Conservation (phyloP, 2,888 invertebrate genomes). For the Drosophila basisetae region DNA sequence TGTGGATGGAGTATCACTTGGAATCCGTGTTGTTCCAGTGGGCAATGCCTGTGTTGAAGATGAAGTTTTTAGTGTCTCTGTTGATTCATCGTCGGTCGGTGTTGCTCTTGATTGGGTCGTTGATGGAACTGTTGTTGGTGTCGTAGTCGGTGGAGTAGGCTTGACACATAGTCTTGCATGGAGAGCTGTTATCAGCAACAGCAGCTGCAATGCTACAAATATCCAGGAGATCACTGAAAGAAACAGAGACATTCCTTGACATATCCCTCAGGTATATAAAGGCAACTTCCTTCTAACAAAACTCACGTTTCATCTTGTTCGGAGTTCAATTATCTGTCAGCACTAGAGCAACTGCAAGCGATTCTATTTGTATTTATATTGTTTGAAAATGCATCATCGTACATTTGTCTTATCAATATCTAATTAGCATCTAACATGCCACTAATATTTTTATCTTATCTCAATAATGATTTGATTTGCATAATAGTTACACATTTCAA, state of each 20-base stretch:
- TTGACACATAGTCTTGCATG: conserved; percentile 48
- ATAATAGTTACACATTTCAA: conserved; percentile 36
- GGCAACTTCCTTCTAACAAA: not conserved
- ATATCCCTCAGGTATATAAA: conserved; percentile 7
- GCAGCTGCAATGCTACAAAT: conserved; percentile 47
- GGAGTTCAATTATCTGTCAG: not conserved
- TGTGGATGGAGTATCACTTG: not conserved
- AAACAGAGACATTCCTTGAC: conserved; percentile 14
- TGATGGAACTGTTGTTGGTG: conserved; percentile 5
- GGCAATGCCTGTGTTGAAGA: not conserved
- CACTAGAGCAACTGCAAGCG: conserved; percentile 4
- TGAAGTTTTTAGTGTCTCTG: not conserved
- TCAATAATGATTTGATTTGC: conserved; percentile 20
- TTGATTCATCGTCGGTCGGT: not conserved
- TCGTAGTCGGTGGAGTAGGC: conserved; percentile 10
- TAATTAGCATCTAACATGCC: conserved; percentile 61
- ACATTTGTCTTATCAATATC: conserved; percentile 28
- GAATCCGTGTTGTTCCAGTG: not conserved
- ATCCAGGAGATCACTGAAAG: conserved; percentile 52
- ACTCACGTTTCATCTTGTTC: conserved; percentile 63
- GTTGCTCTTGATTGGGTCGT: not conserved
- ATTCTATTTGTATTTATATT: conserved; percentile 54
- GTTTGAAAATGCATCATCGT: conserved; percentile 25
- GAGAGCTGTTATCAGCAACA: conserved; percentile 50
- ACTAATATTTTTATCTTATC: conserved; percentile 35